These are phyloP conservation scores for Okamejei kenojei DNA, from an alignment of 2,797 vertebrate genomes.

Conservation along the genomic window DNA sequence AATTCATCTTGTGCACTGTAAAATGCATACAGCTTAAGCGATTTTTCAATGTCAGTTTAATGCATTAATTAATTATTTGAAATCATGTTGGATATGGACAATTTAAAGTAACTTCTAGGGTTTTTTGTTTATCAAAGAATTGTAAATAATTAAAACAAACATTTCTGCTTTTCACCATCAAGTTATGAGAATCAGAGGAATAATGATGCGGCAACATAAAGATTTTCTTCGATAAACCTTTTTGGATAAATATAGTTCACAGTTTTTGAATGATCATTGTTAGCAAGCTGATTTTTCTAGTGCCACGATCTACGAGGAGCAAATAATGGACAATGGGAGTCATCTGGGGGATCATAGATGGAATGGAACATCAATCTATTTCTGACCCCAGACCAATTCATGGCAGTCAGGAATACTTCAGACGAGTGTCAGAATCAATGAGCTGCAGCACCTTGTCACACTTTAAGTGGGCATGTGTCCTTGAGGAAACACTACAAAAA, in stretches of 20 bases:
- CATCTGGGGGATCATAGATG: not conserved
- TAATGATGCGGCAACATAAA: not conserved
- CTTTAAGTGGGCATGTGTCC: not conserved
- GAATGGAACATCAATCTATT: not conserved
- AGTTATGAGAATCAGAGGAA: not conserved
- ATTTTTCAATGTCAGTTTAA: not conserved
- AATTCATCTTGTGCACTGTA: not conserved
- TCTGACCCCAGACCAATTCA: not conserved
- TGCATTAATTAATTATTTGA: not conserved
- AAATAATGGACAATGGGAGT: constrained; percentile 1
- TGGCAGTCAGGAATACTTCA: not conserved
- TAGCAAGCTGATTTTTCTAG: not conserved
- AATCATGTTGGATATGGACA: not conserved
- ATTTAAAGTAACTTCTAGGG: not conserved
- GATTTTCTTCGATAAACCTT: not conserved
- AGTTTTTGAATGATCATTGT: not conserved
- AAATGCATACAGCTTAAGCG: not conserved
- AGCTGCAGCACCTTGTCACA: not conserved
- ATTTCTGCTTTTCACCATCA: not conserved
- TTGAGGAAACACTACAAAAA: not conserved
- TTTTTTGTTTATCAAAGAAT: not conserved
- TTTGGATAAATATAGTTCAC: not conserved
- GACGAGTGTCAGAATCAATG: not conserved
- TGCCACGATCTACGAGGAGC: not conserved
- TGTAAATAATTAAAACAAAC: not conserved